A percentile compares a stretch with the other conserved stretches of the same genome.
These are phyloP conservation scores for Chrysochloris asiatica DNA, from an alignment of 2,113 vertebrate species.

Conservation along the genomic window DNA sequence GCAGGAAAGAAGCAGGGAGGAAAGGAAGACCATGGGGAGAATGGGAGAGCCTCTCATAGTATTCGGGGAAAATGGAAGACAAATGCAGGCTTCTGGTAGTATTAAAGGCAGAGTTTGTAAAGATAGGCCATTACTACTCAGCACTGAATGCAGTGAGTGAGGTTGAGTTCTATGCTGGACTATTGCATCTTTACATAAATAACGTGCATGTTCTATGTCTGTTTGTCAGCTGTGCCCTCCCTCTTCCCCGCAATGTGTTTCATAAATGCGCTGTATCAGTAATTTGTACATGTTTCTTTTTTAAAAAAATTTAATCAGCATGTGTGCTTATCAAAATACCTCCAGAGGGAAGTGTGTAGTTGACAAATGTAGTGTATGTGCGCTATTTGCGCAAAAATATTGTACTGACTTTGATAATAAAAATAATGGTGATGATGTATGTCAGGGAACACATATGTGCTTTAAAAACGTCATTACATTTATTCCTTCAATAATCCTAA, in stretches of 20 bases:
- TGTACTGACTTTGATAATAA: background rate
- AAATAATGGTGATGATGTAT: fast-evolving
- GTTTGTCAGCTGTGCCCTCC: background rate
- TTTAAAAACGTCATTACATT: background rate
- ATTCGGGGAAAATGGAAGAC: background rate
- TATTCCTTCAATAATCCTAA: background rate
- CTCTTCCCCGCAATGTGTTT: background rate
- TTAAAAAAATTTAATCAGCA: background rate
- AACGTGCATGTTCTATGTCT: background rate
- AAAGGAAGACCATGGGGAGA: background rate
- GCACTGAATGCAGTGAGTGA: fast-evolving
- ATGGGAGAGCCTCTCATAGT: background rate
- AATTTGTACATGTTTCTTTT: background rate
- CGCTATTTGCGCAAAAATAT: background rate
- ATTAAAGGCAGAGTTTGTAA: no score
- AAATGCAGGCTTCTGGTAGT: background rate
- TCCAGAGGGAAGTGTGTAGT: background rate
- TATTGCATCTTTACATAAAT: background rate
- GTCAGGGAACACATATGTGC: background rate
- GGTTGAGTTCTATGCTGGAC: background rate
- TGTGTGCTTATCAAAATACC: background rate
- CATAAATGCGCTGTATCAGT: background rate
- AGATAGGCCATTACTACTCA: background rate
- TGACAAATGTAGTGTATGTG: background rate
- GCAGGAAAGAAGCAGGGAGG: background rate